Evolutionary conservation across 2,888 invertebrate species (phyloP), one percentile per base, ranked within the genome.

Genomic region (Idaea dimidiata): DNA sequence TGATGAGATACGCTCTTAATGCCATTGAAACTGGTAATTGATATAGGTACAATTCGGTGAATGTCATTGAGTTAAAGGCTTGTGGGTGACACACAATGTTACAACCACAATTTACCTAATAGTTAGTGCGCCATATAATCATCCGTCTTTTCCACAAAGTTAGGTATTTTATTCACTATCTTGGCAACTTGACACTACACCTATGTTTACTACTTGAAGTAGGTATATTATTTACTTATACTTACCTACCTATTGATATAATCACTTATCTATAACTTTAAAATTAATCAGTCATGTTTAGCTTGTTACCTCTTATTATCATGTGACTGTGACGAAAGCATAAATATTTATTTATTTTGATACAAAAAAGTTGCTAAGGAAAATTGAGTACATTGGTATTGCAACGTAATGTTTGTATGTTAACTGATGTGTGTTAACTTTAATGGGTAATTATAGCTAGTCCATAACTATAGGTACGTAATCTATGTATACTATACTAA

Each of bases 321-420:
- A 43, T 43, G 43, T 43, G 43, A 43, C 43, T 43, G 43, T 43
- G 43, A 43, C 43, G 43, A 43, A 43, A 43, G 43, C 43, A 43
- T 43, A 24, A n/a, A 24, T 24, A 14, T 43, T 43, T 43, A 43
- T 43, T 43, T 43, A 43, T 43, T 43, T 43, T 10, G 10, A 43
- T 14, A 43, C 14, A 4, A 43, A 14, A 43, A 43, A 43, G 43
- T 43, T 43, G 10, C 43, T 43, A 43, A 43, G 43, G 43, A 43
- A 43, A 43, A 43, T 43, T 6, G 3, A 43, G 43, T n/a, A n/a
- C n/a, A n/a, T 43, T 14, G 43, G 8, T 43, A 43, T 43, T 14
- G 43, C 10, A 43, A 43, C 24, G 24, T 43, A n/a, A n/a, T n/a
- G n/a, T 10, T 43, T 43, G 43, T 43, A 43, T 43, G 43, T 24